Evolutionary conservation across 2,797 vertebrate species (phyloP).

Genomic region (Danio aesculapii): DNA sequence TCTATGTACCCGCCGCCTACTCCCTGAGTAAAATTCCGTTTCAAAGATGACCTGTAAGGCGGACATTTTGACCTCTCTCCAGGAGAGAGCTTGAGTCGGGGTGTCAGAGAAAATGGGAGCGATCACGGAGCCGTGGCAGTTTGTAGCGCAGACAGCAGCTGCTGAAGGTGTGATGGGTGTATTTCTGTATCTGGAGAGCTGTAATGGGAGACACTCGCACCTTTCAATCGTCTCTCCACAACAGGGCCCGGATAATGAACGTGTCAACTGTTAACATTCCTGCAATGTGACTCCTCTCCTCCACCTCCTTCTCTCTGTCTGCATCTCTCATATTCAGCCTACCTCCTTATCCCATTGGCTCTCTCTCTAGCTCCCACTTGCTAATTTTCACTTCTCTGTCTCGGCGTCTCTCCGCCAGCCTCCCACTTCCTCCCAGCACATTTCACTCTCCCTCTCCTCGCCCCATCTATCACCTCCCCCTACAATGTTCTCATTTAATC

Average conservation of each 20-base stretch:
- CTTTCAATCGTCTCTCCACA: constrained; percentile 64
- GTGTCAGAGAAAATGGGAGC: constrained; percentile 59
- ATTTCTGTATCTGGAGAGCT: constrained; percentile 63
- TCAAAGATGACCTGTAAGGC: constrained; percentile 30
- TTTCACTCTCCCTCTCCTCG: constrained; percentile 70
- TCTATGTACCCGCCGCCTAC: constrained; percentile 32
- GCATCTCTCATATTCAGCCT: constrained; percentile 34
- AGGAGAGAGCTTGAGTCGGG: constrained; percentile 51
- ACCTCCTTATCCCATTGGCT: constrained; percentile 46
- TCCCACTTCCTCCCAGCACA: constrained; percentile 78
- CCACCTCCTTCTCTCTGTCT: constrained; percentile 54
- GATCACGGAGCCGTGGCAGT: constrained; percentile 48
- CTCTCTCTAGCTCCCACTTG: constrained; percentile 50
- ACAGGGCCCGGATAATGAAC: constrained; percentile 71
- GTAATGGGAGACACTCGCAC: constrained; percentile 70
- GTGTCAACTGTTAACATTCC: constrained; percentile 70
- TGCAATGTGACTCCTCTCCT: constrained; percentile 66
- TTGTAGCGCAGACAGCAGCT: constrained; percentile 43
- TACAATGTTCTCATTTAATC: constrained; percentile 85
- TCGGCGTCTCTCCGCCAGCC: constrained; percentile 57
- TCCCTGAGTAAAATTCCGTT: constrained; percentile 38
- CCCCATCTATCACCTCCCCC: constrained; percentile 82
- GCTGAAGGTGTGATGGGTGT: constrained; percentile 58
- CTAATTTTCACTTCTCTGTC: constrained; percentile 58
- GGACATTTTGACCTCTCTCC: constrained; percentile 54